Percentiles rank a stretch among this genome's conserved stretches.
Conservation (phyloP, 1,140 invertebrate genomes). For the Ostrea edulis region DNA sequence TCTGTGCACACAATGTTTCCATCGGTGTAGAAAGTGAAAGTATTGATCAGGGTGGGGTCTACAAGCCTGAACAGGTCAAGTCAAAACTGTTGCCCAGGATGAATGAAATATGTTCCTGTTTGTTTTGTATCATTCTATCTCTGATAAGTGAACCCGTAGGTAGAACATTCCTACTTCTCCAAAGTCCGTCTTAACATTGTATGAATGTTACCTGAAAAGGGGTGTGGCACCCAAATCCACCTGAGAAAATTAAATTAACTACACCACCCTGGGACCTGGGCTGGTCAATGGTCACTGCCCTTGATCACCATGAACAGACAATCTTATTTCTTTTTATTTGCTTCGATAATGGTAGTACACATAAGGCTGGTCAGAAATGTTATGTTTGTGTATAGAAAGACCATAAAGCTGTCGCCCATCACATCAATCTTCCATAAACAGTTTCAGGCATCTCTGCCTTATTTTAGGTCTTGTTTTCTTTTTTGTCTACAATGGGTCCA, state of each 20-base stretch:
- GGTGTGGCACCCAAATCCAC: neutral
- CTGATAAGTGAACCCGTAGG: neutral
- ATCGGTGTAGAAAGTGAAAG: neutral
- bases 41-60: constrained; percentile 3
- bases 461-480: neutral
- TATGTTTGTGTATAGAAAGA: constrained; percentile 12
- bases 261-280: neutral
- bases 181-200: neutral
- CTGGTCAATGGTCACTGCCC: neutral
- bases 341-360: neutral
- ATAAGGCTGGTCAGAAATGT: constrained; percentile 20
- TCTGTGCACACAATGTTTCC: neutral
- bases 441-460: neutral
- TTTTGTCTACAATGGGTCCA: too few species aligned
- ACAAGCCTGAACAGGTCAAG: constrained; percentile 2
- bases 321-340: constrained; percentile 1
- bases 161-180: constrained; percentile 12
- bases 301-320: neutral
- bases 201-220: neutral
- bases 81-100: constrained; percentile 3
- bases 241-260: neutral
- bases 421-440: constrained; percentile 37
- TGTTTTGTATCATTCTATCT: constrained; percentile 6
- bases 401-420: neutral
- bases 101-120: constrained; percentile 35